phyloP scores from a whole-genome alignment of 2,888 invertebrate genomes.

The Macaria liturata region DNA sequence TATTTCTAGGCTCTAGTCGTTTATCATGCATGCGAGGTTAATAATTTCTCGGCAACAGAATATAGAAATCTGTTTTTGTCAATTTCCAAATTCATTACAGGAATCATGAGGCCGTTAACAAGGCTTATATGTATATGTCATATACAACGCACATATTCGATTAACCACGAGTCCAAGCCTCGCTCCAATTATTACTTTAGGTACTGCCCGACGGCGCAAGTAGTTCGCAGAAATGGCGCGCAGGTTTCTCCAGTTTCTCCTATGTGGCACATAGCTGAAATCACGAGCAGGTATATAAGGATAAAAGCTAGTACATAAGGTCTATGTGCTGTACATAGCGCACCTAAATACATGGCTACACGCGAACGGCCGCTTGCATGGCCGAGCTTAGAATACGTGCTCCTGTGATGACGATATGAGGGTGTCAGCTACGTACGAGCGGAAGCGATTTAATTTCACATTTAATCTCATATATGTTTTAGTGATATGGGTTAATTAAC shows the following conservation, averaged over 20 bases:
- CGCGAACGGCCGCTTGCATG: constrained; percentile 62
- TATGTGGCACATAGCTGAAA: constrained; percentile 22
- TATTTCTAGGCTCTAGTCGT: no score
- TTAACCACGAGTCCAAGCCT: background rate
- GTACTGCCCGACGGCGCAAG: constrained; percentile 12
- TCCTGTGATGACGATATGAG: constrained; percentile 65
- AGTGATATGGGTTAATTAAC: no score
- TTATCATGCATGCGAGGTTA: no score
- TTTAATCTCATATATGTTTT: no score
- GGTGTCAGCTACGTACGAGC: constrained; percentile 7
- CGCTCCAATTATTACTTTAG: constrained; percentile 6
- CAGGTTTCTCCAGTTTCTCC: constrained; percentile 24
- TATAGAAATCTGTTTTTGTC: no score
- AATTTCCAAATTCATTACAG: no score
- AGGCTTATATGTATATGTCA: no score
- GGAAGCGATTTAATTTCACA: constrained; percentile 12
- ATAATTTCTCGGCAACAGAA: no score
- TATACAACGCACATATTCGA: no score
- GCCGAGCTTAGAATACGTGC: constrained; percentile 68
- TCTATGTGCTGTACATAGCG: constrained; percentile 33
- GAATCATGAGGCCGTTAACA: no score
- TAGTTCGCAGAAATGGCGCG: constrained; percentile 15
- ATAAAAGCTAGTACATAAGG: constrained; percentile 28
- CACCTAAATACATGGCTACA: constrained; percentile 46
- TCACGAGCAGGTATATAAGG: constrained; percentile 28